Conservation (phyloP, 2,113 vertebrate genomes). For the Psephotus haematonotus region DNA sequence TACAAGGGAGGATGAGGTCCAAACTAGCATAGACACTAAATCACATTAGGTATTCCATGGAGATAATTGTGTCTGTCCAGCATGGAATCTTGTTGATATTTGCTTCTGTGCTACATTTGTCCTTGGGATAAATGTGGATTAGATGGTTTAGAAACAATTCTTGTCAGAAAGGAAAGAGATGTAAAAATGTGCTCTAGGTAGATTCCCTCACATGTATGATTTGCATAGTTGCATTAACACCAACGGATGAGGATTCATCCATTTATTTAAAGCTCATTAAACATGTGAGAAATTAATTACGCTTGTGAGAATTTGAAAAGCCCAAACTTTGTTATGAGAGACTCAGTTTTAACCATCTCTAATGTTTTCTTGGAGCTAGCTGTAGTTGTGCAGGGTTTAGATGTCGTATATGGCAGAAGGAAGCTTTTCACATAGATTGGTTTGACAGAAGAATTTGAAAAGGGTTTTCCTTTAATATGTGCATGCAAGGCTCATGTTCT, state of each 20-base stretch:
- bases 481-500: not conserved
- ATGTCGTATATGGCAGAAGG: not conserved
- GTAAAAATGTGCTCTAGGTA: not conserved
- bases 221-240: not conserved
- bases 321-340: not conserved
- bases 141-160: not conserved
- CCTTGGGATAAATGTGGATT: not conserved
- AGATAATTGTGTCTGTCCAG: not conserved
- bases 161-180: not conserved
- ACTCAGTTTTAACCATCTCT: not conserved
- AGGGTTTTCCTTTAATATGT: not conserved
- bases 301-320: not conserved
- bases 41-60: not conserved
- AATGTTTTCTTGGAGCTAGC: not conserved
- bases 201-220: not conserved
- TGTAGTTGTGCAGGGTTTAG: not conserved
- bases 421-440: not conserved
- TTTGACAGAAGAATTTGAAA: not conserved
- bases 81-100: not conserved
- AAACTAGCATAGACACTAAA: not conserved
- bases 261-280: slow-evolving; percentile 18
- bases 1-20: not conserved
- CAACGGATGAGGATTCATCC: not conserved
- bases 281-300: not conserved
- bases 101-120: not conserved